Percentiles rank a stretch among this genome's conserved stretches.
These are phyloP conservation scores for Macrotrachela quadricornifera DNA, from an alignment of 1,140 invertebrate genomes.

Conservation along the genomic window DNA sequence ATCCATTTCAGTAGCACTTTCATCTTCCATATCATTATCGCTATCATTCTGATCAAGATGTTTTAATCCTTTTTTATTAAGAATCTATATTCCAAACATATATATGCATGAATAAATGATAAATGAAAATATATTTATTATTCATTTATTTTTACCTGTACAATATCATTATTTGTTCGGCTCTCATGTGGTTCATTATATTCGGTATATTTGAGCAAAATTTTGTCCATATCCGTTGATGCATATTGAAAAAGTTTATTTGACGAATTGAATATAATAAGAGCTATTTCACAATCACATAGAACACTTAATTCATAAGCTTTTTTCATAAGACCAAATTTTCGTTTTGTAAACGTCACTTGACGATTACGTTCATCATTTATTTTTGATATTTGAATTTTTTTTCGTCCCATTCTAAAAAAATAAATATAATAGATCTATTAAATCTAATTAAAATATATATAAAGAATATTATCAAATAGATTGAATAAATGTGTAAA, in stretches of 20 bases:
- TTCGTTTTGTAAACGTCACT: conserved; percentile 34
- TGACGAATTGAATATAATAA: conserved; percentile 10
- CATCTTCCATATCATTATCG: too few species aligned
- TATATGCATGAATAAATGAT: too few species aligned
- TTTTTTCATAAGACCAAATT: conserved; percentile 10
- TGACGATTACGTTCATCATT: conserved; percentile 84
- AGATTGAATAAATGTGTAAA: too few species aligned
- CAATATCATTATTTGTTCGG: conserved; percentile 8
- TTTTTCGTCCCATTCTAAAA: conserved; percentile 79
- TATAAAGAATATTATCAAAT: too few species aligned
- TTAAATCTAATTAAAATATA: too few species aligned
- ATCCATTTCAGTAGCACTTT: too few species aligned
- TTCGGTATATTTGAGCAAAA: conserved; percentile 8
- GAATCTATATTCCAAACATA: too few species aligned
- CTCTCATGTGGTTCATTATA: conserved; percentile 8
- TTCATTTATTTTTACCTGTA: neutral
- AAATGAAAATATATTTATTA: too few species aligned
- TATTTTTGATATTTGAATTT: conserved; percentile 98
- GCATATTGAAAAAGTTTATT: conserved; percentile 10
- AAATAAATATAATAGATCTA: too few species aligned
- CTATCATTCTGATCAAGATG: too few species aligned
- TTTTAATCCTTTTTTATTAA: too few species aligned
- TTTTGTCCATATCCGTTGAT: conserved; percentile 7
- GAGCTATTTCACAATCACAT: conserved; percentile 10
- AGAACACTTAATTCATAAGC: conserved; percentile 10